Evolutionary conservation across 2,888 invertebrate genomes (phyloP).

Genomic region (Drosophila mimica): DNA sequence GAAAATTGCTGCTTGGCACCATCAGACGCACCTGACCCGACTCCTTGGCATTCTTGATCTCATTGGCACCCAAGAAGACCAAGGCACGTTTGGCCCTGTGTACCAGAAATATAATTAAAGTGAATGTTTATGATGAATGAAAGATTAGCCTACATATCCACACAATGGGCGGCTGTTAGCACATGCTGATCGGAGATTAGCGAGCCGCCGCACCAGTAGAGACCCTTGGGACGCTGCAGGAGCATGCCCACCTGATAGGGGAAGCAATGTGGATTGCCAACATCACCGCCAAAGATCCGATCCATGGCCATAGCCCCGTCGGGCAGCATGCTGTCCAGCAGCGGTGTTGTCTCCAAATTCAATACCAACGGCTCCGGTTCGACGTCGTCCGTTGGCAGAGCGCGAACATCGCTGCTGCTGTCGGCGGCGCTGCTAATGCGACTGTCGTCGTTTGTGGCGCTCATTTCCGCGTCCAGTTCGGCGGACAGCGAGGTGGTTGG

Average conservation of each 20-base stretch:
- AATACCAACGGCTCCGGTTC: constrained; percentile 76
- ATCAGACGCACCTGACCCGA: constrained; percentile 84
- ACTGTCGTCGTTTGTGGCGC: constrained; percentile 54
- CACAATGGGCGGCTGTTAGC: constrained; percentile 84
- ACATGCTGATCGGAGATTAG: constrained; percentile 82
- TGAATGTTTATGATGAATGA: not conserved
- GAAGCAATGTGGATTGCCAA: constrained; percentile 80
- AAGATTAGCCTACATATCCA: constrained; percentile 77
- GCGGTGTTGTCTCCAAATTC: constrained; percentile 80
- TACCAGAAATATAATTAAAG: not conserved
- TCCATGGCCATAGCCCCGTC: constrained; percentile 82
- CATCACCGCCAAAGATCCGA: constrained; percentile 83
- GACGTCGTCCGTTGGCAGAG: not conserved
- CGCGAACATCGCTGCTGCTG: constrained; percentile 17
- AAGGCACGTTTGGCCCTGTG: constrained; percentile 82
- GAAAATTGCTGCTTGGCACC: constrained; percentile 80
- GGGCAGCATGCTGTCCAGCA: constrained; percentile 77
- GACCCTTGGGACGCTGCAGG: constrained; percentile 81
- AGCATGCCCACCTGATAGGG: constrained; percentile 84
- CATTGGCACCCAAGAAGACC: constrained; percentile 84
- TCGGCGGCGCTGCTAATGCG: constrained; percentile 45
- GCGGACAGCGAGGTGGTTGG: constrained; percentile 48
- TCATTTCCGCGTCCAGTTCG: constrained; percentile 72
- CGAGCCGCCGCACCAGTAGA: constrained; percentile 84
- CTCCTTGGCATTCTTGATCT: constrained; percentile 83